Conservation (phyloP, 2,797 vertebrate genomes). For the Chloroceryle amazona region DNA sequence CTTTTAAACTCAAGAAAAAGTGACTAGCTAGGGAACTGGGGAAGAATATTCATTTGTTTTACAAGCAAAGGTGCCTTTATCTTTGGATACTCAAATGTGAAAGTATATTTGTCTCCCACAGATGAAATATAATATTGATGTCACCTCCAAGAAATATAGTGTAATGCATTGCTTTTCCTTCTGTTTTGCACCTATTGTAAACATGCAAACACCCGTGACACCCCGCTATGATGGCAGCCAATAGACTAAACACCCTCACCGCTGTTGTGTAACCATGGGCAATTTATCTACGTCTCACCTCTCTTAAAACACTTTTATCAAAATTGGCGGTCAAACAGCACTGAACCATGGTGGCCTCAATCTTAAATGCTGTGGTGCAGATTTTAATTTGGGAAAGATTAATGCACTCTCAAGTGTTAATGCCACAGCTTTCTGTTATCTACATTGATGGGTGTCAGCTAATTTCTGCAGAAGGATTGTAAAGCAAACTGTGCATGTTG, state of each 20-base stretch:
- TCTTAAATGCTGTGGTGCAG: slow-evolving; percentile 90
- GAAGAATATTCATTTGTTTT: slow-evolving; percentile 73
- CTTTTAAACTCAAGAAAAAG: slow-evolving; percentile 35
- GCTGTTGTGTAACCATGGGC: slow-evolving; percentile 81
- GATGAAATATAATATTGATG: slow-evolving; percentile 86
- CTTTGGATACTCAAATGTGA: slow-evolving; percentile 62
- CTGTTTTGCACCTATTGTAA: slow-evolving; percentile 75
- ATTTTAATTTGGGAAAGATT: slow-evolving; percentile 99
- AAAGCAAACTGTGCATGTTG: slow-evolving; percentile 85
- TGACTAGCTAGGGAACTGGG: neutral
- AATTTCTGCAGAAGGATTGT: slow-evolving; percentile 85
- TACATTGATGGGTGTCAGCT: slow-evolving; percentile 90
- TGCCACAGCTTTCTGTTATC: slow-evolving; percentile 90
- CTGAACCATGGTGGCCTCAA: slow-evolving; percentile 91
- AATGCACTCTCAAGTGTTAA: slow-evolving; percentile 91
- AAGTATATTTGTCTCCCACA: slow-evolving; percentile 82
- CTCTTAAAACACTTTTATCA: slow-evolving; percentile 99
- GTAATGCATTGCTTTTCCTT: slow-evolving; percentile 70
- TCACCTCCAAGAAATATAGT: slow-evolving; percentile 86
- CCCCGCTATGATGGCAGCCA: slow-evolving; percentile 69
- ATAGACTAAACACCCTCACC: slow-evolving; percentile 71
- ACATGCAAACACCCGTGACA: slow-evolving; percentile 78
- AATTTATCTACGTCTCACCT: slow-evolving; percentile 96
- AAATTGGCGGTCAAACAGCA: slow-evolving; percentile 92
- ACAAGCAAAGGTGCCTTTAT: slow-evolving; percentile 71